phyloP scores from a whole-genome alignment of 2,797 vertebrate genomes.

The Chaunax sp. region DNA sequence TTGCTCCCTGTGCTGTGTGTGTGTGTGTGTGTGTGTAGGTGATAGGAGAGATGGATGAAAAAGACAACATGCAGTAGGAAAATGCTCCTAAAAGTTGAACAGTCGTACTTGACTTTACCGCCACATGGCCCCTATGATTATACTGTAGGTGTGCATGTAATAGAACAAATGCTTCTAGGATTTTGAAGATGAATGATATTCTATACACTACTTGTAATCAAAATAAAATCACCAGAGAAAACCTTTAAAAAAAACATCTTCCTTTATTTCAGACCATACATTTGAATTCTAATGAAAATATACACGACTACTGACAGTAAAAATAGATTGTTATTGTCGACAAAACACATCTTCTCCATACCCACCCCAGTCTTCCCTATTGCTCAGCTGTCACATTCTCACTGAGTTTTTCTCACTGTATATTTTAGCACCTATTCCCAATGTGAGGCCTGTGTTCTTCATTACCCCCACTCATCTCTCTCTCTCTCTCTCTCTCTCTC shows the following conservation, averaged over 20 bases:
- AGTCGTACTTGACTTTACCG: no score
- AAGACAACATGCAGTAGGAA: no score
- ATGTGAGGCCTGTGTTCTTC: conserved; percentile 70
- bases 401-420: conserved; percentile 82
- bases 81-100: no score
- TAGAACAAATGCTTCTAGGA: neutral
- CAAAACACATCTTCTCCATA: conserved; percentile 49
- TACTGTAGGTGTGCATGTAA: neutral
- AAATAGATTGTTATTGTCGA: conserved; percentile 73
- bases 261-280: conserved; percentile 18
- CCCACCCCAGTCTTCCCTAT: conserved; percentile 53
- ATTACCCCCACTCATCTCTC: conserved; percentile 53
- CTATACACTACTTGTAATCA: neutral
- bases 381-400: conserved; percentile 77
- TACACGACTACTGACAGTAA: conserved; percentile 37
- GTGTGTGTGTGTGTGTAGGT: conserved; percentile 17
- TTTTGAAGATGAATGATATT: conserved; percentile 9
- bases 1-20: conserved; percentile 71
- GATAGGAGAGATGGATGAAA: no score
- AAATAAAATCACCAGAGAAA: conserved; percentile 7
- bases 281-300: conserved; percentile 41
- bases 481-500: conserved; percentile 13
- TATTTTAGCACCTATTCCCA: conserved; percentile 82
- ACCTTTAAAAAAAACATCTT: conserved; percentile 20
- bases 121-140: no score